Conservation (phyloP, 2,888 invertebrate genomes). For the Carcina quercana region DNA sequence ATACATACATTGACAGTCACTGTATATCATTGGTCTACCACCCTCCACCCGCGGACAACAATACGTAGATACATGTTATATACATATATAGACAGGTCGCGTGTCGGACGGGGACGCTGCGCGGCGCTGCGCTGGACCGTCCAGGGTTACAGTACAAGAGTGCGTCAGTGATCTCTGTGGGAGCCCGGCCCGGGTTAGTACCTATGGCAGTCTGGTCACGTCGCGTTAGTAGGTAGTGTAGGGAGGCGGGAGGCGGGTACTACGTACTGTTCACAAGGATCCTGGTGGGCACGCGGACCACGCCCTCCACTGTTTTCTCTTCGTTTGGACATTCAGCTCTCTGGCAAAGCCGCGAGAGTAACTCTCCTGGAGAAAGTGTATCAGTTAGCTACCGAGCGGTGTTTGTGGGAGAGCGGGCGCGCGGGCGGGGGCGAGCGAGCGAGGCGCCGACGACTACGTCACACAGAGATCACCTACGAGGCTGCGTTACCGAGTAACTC, state of each 20-base stretch:
- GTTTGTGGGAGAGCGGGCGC: slow-evolving; percentile 19
- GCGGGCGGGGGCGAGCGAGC: too few species aligned
- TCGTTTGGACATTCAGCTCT: slow-evolving; percentile 21
- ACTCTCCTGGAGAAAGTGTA: slow-evolving; percentile 53
- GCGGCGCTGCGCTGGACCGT: too few species aligned
- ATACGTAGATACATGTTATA: too few species aligned
- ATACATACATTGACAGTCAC: slow-evolving; percentile 10
- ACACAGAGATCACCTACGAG: slow-evolving; percentile 59
- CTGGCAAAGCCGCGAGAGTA: slow-evolving; percentile 50
- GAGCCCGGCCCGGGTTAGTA: slow-evolving; percentile 22
- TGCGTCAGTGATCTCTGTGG: slow-evolving; percentile 51
- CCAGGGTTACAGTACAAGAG: too few species aligned
- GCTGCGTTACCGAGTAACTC: slow-evolving; percentile 77
- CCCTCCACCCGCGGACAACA: slow-evolving; percentile 13
- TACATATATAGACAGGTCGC: too few species aligned
- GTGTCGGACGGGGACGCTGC: too few species aligned
- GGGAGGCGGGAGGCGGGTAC: too few species aligned
- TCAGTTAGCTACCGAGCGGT: slow-evolving; percentile 26
- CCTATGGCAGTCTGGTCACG: too few species aligned
- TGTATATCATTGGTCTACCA: slow-evolving; percentile 7
- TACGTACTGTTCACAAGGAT: too few species aligned
- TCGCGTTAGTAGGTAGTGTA: too few species aligned
- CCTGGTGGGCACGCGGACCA: slow-evolving; percentile 22
- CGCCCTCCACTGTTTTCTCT: slow-evolving; percentile 16
- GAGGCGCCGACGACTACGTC: too few species aligned